Base-by-base conservation (phyloP, 2,888 invertebrate genomes). In the Gastrophysa polygoni region DNA sequence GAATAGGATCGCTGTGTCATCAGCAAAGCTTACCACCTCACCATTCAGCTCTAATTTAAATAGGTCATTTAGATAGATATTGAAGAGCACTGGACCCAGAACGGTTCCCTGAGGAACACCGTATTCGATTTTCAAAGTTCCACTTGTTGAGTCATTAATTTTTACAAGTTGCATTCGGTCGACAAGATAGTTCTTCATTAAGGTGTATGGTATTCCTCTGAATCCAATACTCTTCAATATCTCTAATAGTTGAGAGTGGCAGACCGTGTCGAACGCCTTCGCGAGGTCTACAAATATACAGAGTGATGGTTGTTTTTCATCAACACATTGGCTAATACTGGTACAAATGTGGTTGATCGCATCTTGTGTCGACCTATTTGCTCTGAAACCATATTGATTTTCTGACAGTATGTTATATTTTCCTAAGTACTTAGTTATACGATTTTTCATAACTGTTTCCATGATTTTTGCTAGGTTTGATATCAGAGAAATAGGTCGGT, bases 1-100 rank as follows among this genome's bases (percentile, higher is more conserved):
- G n/a, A 14, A 50, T 1, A 50, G 29, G 3, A 50, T 28, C 2
- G 50, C 50, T 16, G 28, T 50, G 16, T 50, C 50, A 50, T 50
- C 50, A 11, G 21, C 50, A 50, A 50, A 50, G 16, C 50, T 28
- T 14, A 50, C 11, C 1, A 50, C 7, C 3, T 21, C 8, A 28
- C 50, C 28, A 32, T 32, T 11, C 32, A 32, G 11, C 4, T 32
- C 32, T 11, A 32, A 32, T 32, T 32, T 32, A 11, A 11, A 32
- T 32, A 32, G 10, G 11, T 32, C 32, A 32, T 32, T 32, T 11
- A 32, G 32, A 32, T 32, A 32, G 32, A 32, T 32, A 32, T 32
- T 32, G 32, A 32, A 32, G 32, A 32, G 32, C 32, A 32, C 32
- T 11, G 32, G 32, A 7, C 32, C 32, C 10, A 32, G 10, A 32